These are phyloP conservation scores for Cheilosia pagana DNA, from an alignment of 2,888 invertebrate genomes.

Conservation along the genomic window DNA sequence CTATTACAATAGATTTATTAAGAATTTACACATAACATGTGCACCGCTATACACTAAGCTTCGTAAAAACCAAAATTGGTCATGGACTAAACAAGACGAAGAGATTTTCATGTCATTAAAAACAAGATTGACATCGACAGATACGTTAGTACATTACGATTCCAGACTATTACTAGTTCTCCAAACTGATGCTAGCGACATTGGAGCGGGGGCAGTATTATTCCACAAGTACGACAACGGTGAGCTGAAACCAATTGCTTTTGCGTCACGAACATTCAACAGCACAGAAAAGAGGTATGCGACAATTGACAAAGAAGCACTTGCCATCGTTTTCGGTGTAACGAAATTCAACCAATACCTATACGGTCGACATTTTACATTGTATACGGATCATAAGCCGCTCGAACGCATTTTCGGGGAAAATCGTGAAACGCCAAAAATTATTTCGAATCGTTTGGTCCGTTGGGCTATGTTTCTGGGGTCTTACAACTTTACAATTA, in stretches of 20 bases:
- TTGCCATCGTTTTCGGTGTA: background rate
- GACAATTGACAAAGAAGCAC: background rate
- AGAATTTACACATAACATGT: background rate
- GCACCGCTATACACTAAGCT: background rate
- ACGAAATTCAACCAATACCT: background rate
- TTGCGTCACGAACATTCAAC: background rate
- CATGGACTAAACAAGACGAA: background rate
- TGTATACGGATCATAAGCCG: no score
- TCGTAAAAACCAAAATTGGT: background rate
- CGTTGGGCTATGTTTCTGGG: no score
- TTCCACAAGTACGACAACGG: background rate
- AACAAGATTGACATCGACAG: no score
- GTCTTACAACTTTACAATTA: no score
- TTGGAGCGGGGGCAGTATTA: no score
- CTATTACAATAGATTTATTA: background rate
- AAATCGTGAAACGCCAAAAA: no score
- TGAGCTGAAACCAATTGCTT: background rate
- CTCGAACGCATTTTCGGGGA: no score
- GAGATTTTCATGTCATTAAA: background rate
- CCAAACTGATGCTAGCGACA: no score
- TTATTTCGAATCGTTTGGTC: no score
- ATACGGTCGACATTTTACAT: no score
- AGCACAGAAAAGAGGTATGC: background rate
- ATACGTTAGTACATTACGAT: no score
- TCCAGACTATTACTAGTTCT: no score